Evolutionary conservation across 2,797 vertebrate genomes (phyloP).

Genomic region (Perodicticus potto): DNA sequence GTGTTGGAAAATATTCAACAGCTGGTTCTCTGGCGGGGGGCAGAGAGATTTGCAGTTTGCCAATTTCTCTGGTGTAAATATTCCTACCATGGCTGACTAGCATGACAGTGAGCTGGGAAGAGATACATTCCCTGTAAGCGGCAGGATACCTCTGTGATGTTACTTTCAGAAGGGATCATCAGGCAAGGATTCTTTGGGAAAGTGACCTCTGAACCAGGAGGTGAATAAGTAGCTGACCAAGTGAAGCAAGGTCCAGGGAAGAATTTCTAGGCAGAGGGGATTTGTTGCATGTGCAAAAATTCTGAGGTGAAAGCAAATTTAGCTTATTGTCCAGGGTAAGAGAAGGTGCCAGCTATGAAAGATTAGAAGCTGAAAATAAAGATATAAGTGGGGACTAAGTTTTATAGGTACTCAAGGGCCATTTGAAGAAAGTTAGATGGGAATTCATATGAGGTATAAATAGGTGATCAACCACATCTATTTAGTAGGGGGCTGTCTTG

Average conservation of each 20-base stretch:
- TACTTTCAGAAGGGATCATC: background rate
- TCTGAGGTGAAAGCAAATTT: background rate
- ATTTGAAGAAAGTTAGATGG: background rate
- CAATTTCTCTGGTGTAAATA: slow-evolving; percentile 32
- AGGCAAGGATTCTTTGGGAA: background rate
- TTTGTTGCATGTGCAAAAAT: fast-evolving
- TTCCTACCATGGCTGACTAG: background rate
- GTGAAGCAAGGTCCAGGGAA: background rate
- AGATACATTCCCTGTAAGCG: too few relatives aligned
- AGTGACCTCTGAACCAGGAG: background rate
- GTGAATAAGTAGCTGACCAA: background rate
- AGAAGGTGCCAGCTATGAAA: fast-evolving
- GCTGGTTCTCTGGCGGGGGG: background rate
- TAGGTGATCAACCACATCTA: fast-evolving
- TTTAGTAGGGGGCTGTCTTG: background rate
- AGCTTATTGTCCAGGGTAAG: background rate
- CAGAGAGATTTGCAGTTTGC: background rate
- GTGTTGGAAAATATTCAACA: background rate
- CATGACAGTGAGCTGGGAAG: background rate
- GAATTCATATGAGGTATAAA: background rate
- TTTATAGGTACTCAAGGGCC: fast-evolving
- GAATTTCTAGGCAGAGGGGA: background rate
- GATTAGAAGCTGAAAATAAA: background rate
- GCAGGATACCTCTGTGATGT: background rate
- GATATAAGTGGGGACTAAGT: background rate